Conservation (phyloP, 2,797 vertebrate genomes). For the Macrochelys suwanniensis region DNA sequence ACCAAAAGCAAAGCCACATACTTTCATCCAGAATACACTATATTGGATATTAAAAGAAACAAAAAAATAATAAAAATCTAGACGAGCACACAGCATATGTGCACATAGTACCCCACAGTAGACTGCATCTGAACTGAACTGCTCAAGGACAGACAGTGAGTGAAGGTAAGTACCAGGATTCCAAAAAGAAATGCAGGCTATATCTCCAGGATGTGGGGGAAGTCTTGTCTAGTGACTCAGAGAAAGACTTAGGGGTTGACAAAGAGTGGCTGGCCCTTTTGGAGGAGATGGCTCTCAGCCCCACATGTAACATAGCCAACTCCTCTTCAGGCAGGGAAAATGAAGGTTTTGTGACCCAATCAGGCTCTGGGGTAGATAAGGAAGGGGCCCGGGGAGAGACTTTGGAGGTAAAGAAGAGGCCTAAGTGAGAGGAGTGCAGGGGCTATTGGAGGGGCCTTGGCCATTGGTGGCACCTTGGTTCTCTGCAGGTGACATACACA, state of each 20-base stretch:
- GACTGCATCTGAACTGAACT: neutral
- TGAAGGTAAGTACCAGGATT: conserved; percentile 16
- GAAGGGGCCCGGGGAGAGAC: neutral
- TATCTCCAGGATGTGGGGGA: neutral
- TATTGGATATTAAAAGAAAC: neutral
- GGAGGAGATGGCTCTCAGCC: neutral
- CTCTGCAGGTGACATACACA: neutral
- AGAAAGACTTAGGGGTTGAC: neutral
- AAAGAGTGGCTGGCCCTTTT: neutral
- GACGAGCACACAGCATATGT: neutral
- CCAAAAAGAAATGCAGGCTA: neutral
- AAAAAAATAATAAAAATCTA: neutral
- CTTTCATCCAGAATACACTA: neutral
- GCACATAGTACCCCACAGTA: neutral
- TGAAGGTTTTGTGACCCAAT: neutral
- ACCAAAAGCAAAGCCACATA: neutral
- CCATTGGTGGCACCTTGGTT: neutral
- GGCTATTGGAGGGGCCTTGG: no score
- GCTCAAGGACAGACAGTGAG: neutral
- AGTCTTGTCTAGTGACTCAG: neutral
- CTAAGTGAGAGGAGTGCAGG: neutral
- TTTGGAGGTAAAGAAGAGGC: neutral
- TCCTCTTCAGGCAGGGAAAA: neutral
- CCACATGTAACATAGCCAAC: neutral
- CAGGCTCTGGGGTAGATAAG: neutral